phyloP scores from a whole-genome alignment of 1,140 invertebrate genomes.

The Whitmania pigra region DNA sequence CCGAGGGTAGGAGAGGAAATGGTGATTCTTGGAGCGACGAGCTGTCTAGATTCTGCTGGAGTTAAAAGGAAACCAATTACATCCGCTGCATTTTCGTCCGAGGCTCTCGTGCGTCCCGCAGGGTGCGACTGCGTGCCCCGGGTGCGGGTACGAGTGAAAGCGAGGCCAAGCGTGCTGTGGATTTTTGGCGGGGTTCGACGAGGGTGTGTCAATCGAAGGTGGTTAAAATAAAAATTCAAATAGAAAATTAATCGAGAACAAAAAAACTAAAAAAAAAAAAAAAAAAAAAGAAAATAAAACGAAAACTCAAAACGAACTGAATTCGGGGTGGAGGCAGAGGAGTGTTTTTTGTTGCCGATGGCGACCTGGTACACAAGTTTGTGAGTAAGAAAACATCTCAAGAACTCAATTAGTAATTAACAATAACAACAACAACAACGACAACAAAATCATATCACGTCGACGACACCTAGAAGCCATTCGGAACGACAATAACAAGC shows the following conservation, averaged over 20 bases:
- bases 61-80: not conserved
- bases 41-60: not conserved
- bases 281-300: not conserved
- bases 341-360: constrained; percentile 4
- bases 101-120: too few relatives aligned
- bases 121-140: too few relatives aligned
- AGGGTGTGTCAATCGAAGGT: not conserved
- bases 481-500: not conserved
- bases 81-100: too few relatives aligned
- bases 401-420: not conserved
- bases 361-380: not conserved
- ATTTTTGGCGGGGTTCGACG: too few relatives aligned
- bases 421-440: not conserved
- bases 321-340: not conserved
- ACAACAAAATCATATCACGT: too few relatives aligned
- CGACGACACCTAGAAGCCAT: not conserved
- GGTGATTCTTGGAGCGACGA: constrained; percentile 8
- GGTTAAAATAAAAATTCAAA: constrained; percentile 5
- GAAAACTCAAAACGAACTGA: constrained; percentile 3
- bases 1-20: constrained; percentile 4
- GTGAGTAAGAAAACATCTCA: constrained; percentile 6
- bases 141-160: too few relatives aligned
- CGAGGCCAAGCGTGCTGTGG: too few relatives aligned
- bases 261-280: too few relatives aligned
- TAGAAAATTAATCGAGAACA: not conserved